A percentile compares a stretch with the other conserved stretches of the same genome.
Conservation (phyloP, 2,888 invertebrate species). For the Stegana nigrithorax region DNA sequence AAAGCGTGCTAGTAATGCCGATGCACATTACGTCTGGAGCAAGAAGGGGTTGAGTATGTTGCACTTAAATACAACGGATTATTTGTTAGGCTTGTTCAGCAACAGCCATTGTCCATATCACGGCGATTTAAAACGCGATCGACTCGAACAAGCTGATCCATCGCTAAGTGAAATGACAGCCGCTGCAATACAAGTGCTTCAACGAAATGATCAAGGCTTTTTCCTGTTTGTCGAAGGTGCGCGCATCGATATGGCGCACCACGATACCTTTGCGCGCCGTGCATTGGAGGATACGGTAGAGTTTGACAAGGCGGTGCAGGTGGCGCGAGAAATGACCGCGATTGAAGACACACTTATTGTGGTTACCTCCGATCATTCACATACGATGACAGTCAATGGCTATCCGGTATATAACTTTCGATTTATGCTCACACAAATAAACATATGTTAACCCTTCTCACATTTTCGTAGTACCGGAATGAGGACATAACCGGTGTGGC, state of each 20-base stretch:
- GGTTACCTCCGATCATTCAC: slow-evolving; percentile 86
- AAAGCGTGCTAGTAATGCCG: slow-evolving; percentile 42
- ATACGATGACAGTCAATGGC: slow-evolving; percentile 82
- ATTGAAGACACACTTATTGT: slow-evolving; percentile 82
- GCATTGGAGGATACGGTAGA: slow-evolving; percentile 86
- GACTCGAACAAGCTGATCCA: slow-evolving; percentile 70
- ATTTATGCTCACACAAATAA: slow-evolving; percentile 13
- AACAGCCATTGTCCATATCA: slow-evolving; percentile 74
- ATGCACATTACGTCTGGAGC: slow-evolving; percentile 66
- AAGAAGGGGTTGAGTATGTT: slow-evolving; percentile 61
- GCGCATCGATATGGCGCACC: slow-evolving; percentile 71
- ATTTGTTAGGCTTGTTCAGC: slow-evolving; percentile 73
- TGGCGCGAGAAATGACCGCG: slow-evolving; percentile 74
- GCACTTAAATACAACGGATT: slow-evolving; percentile 70
- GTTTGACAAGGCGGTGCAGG: slow-evolving; percentile 78
- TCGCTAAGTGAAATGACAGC: slow-evolving; percentile 78
- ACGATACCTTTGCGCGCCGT: slow-evolving; percentile 75
- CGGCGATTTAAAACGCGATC: slow-evolving; percentile 70
- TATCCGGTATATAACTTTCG: slow-evolving; percentile 73
- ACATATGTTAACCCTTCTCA: not conserved
- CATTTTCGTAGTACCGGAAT: slow-evolving; percentile 66
- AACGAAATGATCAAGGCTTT: slow-evolving; percentile 75
- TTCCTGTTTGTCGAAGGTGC: slow-evolving; percentile 81
- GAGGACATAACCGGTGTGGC: slow-evolving; percentile 72
- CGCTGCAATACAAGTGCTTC: slow-evolving; percentile 75